These are phyloP conservation scores for Pelecanoides urinatrix DNA, from an alignment of 2,113 vertebrate genomes.

Conservation along the genomic window DNA sequence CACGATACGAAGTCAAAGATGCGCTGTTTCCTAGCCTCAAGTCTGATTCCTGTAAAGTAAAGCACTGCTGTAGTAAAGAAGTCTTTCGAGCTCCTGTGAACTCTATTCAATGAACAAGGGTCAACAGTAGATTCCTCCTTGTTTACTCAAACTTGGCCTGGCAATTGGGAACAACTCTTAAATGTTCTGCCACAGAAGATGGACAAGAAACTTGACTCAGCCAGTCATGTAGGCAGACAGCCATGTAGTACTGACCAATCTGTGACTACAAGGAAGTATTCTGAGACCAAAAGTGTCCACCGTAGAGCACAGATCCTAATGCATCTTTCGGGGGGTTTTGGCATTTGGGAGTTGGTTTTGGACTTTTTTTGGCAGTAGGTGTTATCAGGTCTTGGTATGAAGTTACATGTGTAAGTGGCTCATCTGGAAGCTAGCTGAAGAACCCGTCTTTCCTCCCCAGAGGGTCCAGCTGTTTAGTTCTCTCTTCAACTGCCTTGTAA, in stretches of 20 bases:
- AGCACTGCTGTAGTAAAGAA: neutral
- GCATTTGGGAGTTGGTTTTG: too few species aligned
- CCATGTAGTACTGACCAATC: neutral
- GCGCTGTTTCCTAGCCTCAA: neutral
- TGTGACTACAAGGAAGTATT: neutral
- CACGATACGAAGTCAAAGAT: neutral
- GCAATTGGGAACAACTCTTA: neutral
- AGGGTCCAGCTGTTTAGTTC: neutral
- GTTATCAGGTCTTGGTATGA: neutral
- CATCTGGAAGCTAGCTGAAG: neutral
- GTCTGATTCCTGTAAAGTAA: neutral
- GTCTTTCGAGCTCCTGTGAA: neutral
- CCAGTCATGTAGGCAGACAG: neutral
- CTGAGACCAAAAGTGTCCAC: accelerated
- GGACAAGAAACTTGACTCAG: neutral
- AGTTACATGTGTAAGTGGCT: neutral
- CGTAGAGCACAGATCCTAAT: neutral
- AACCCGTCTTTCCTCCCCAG: neutral
- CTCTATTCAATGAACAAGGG: neutral
- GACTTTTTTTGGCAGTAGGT: neutral
- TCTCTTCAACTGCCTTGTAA: neutral
- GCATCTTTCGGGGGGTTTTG: too few species aligned
- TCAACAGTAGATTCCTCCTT: neutral
- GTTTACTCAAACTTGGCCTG: neutral
- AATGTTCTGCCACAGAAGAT: neutral